Evolutionary conservation across 2,888 invertebrate genomes (phyloP).

Genomic region (Dolichopus griseipennis): DNA sequence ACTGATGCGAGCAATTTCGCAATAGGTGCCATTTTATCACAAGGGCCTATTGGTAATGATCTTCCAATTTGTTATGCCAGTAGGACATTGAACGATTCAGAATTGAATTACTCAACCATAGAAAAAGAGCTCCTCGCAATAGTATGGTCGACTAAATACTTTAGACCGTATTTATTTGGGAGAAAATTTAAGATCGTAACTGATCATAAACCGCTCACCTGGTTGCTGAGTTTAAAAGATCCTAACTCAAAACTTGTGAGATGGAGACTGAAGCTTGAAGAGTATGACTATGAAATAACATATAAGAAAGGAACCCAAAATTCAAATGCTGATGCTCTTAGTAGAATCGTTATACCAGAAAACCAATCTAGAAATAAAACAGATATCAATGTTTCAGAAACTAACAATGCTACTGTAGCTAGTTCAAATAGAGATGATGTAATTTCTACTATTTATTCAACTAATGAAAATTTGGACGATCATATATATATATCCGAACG

Average conservation of each 20-base stretch:
- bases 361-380: constrained; percentile 11
- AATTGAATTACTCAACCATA: constrained; percentile 9
- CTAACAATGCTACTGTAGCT: neutral
- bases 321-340: constrained; percentile 20
- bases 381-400: neutral
- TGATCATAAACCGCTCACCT: constrained; percentile 12
- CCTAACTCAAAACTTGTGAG: constrained; percentile 14
- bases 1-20: constrained; percentile 18
- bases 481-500: constrained; percentile 16
- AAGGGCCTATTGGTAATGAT: constrained; percentile 16
- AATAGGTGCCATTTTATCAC: constrained; percentile 13
- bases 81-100: constrained; percentile 13
- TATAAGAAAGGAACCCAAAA: constrained; percentile 24
- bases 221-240: constrained; percentile 13
- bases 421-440: no score
- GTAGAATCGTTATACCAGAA: constrained; percentile 13
- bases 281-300: constrained; percentile 23
- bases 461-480: constrained; percentile 13
- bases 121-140: no score
- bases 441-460: constrained; percentile 15
- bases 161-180: neutral
- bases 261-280: constrained; percentile 22
- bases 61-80: constrained; percentile 17
- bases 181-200: constrained; percentile 16
- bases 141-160: no score